Base-by-base conservation (phyloP, 2,113 vertebrate species). In the Hepsetus odoe region DNA sequence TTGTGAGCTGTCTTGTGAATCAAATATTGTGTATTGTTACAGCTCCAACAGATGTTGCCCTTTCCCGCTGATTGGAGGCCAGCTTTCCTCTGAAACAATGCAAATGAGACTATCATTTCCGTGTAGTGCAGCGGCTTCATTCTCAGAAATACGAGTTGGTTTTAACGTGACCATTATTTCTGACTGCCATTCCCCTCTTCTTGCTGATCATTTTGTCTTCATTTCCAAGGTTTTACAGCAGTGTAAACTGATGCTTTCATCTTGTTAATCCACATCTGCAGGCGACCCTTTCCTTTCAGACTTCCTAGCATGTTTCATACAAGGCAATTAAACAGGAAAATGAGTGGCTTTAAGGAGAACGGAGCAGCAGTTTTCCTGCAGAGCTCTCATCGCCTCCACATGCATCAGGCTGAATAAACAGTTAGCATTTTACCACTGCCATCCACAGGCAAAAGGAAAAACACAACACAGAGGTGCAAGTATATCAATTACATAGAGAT, bases 271-370 rank as follows among this genome's bases (percentile, higher is more conserved):
- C 72, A n/a, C 55, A 67, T 72, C 49, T 71, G 42, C 62, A 62
- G 56, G 71, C 72, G 33, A 79, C 76, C 61, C 44, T 75, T 72
- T 72, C 71, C 75, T 80, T 62, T 69, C 56, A 83, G 72, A 76
- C 72, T 42, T 76, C 38, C 59, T 51, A 61, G 66, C 22, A 30
- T 30, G 28, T 72, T 12, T 71, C 61, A 76, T 73, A 73, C 64
- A 12, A 76, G 62, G 61, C 67, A 84, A 72, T 80, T 82, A 82
- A 82, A 76, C 46, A 76, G 51, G 68, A 46, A 80, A 75, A 58
- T 67, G n/a, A 76, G 51, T 38, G 24, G 24, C 59, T 72, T 33
- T 58, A 22, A 67, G 49, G 33, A 28, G 46, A 76, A 76, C 32
- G 72, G 72, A 72, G 42, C 38, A 46, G 38, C 2, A 4, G 62